Conservation (phyloP, 1,140 invertebrate species). For the Campoletis sonorensis region DNA sequence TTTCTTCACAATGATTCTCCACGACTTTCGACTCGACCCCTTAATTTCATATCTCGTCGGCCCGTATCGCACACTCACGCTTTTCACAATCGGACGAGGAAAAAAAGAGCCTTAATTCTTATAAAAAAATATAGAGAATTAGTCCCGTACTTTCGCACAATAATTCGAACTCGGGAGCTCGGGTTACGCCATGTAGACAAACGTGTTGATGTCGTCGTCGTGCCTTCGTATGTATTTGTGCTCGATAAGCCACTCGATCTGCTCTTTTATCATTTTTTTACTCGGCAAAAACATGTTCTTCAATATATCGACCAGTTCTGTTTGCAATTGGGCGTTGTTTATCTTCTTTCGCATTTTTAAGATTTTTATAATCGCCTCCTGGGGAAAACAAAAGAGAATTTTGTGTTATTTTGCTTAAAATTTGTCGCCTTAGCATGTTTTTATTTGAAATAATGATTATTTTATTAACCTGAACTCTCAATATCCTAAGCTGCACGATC, state of each 20-base stretch:
- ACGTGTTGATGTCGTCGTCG: conserved; percentile 98
- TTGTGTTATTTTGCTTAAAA: too few species aligned
- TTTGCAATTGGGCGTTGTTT: conserved; percentile 95
- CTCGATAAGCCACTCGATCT: conserved; percentile 99
- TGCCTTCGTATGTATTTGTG: conserved; percentile 98
- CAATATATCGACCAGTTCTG: conserved; percentile 97
- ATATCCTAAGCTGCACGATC: conserved; percentile 95
- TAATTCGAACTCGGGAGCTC: conserved; percentile 44
- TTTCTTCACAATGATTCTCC: too few species aligned
- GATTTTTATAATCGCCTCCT: conserved; percentile 99
- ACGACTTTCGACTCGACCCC: background rate
- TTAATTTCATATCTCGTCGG: background rate
- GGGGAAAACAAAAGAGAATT: conserved; percentile 31
- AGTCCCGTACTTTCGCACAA: conserved; percentile 51
- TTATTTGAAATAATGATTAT: background rate
- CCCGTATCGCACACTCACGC: too few species aligned
- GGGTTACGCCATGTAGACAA: conserved; percentile 96
- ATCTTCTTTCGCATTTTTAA: conserved; percentile 98
- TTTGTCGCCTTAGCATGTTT: too few species aligned
- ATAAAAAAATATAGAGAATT: conserved; percentile 67
- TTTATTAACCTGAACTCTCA: conserved; percentile 84
- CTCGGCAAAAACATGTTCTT: conserved; percentile 99
- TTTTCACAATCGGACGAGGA: conserved; percentile 2
- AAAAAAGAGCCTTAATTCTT: conserved; percentile 57
- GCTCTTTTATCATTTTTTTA: conserved; percentile 99